Base-by-base conservation (phyloP, 2,113 vertebrate genomes). In the Pelvicachromis taeniatus region DNA sequence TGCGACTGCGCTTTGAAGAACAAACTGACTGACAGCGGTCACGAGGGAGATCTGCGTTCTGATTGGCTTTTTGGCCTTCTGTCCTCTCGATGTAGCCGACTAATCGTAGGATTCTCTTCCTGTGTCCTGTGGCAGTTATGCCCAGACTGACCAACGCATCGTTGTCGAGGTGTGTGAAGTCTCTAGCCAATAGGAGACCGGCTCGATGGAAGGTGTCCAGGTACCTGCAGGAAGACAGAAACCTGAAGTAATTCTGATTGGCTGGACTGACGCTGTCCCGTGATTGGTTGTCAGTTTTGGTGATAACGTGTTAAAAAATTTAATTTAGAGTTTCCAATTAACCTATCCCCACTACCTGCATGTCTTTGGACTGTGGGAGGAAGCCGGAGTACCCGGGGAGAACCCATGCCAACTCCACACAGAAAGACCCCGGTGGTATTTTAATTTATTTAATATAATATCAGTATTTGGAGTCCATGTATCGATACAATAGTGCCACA, bases 91-190 rank as follows among this genome's bases (percentile, higher is more conserved):
- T 83, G 87, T 96, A 95, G 84, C 95, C 89, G 1, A 94, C 95
- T 84, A 98, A 88, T 85, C 96, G 96, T 38, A 99, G 93, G 89
- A 99, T 99, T 84, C 98, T 96, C 89, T 99, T 99, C 93, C 98
- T 96, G 95, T 99, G 98, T 83, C 99, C 99, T 0, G 99, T 99
- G 87, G 98, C 98, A 0, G 92, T 96, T 90, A 99, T 83, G 5
- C 98, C 98, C 11, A 99, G 92, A 89, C 95, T 96, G 89, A 95
- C 96, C 87, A 99, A 91, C 3, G 95, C 94, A 10, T 96, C 89
- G 2, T 96, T 93, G 9, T 97, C 96, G 91, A 99, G 95, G 10
- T 88, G 95, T 19, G 82, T 50, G 45, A 96, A 93, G 40, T 99
- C 98, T 83, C 92, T 82, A 21, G 96, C 97, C 42, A 93, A 89